Evolutionary conservation across 2,113 vertebrate genomes (phyloP), one percentile per base, ranked within the genome.

Genomic region (Ciconia boyciana): DNA sequence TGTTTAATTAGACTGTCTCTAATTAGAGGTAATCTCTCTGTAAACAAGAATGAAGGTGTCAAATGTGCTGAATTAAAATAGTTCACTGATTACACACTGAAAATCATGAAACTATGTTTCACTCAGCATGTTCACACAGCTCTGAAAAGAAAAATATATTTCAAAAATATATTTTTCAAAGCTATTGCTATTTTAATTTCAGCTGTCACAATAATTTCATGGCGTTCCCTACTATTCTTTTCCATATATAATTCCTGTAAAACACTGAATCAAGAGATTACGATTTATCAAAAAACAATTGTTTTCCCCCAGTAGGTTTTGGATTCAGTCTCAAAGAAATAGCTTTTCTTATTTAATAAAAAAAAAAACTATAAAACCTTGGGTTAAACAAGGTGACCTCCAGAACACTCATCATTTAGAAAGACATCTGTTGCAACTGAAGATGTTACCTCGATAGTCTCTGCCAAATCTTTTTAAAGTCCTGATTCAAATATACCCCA

Each of bases 151-250:
- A 94, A 61, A 41, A 36, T 12, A 18, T 41, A 22, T 83, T 69
- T 51, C 5, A 68, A 78, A 89, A 70, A 46, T 32, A 26, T 17
- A 44, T 11, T 77, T 80, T 87, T 70, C 61, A 39, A 95, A 82
- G 41, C 20, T 87, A 48, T 86, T 87, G 29, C 3, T 7, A 55
- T 85, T 94, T 77, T 93, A 10, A 81, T 95, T 96, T 86, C 51
- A 90, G 28, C 90, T 97, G 95, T 93, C 95, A 96, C 57, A 95
- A 95, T 74, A 93, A 93, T 96, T 97, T 95, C 89, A 97, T 89
- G 92, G 83, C 61, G 34, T 60, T 89, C n/a, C 11, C 20, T 94
- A 51, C 24, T 66, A 66, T 96, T 66, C 62, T 82, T 95, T 93
- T 89, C 90, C 52, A n/a, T 70, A 64, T 58, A 79, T 75, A 93